phyloP scores from a whole-genome alignment of 1,140 invertebrate genomes.

The Eufriesea mexicana region DNA sequence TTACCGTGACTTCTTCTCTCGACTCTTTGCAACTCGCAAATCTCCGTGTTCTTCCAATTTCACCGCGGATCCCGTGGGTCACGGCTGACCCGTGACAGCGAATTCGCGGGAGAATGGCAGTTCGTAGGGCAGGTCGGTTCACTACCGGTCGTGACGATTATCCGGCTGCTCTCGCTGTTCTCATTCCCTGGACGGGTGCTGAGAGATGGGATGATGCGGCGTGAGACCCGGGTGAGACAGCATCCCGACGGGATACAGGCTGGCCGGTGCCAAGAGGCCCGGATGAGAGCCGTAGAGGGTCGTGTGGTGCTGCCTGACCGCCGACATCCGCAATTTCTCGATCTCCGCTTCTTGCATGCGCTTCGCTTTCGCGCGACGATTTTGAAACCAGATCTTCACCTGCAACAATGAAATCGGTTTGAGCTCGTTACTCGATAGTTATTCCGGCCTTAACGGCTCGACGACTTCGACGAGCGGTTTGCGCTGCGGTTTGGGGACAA shows the following conservation, averaged over 20 bases:
- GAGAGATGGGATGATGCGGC: slow-evolving; percentile 71
- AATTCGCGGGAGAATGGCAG: not conserved
- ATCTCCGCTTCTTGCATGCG: slow-evolving; percentile 96
- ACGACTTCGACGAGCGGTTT: not conserved
- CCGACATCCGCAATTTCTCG: slow-evolving; percentile 92
- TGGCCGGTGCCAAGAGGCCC: slow-evolving; percentile 72
- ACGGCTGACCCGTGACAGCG: too few relatives aligned
- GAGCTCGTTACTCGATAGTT: slow-evolving; percentile 12
- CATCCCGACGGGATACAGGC: slow-evolving; percentile 76
- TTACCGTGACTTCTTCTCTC: not conserved
- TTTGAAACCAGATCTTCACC: slow-evolving; percentile 99
- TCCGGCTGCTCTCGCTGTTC: slow-evolving; percentile 1
- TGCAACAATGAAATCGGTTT: slow-evolving; percentile 78
- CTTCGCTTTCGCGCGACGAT: slow-evolving; percentile 96
- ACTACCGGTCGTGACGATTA: not conserved
- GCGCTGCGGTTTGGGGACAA: not conserved
- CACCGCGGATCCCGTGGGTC: not conserved
- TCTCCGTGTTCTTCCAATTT: not conserved
- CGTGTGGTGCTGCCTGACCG: slow-evolving; percentile 83
- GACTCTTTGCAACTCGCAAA: not conserved
- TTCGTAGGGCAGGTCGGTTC: slow-evolving; percentile 3
- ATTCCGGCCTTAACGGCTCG: not conserved
- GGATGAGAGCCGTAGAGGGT: slow-evolving; percentile 80
- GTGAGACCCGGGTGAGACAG: slow-evolving; percentile 73
- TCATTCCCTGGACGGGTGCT: slow-evolving; percentile 76